phyloP scores from a whole-genome alignment of 2,888 invertebrate species.

The Psococerastis gibbosa region DNA sequence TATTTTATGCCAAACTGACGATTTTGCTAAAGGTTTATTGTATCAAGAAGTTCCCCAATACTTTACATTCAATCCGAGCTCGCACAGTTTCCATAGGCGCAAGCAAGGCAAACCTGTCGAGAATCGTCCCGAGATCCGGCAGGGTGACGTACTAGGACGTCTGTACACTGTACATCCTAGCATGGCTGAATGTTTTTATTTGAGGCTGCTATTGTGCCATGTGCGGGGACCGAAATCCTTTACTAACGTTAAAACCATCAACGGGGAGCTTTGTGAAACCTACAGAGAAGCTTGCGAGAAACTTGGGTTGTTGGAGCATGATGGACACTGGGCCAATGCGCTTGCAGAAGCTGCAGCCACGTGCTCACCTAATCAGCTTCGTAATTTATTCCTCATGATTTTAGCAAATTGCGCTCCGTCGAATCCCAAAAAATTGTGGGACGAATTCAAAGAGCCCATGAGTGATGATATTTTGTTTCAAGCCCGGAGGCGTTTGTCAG shows the following conservation, averaged over 20 bases:
- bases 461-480: background rate
- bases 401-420: background rate
- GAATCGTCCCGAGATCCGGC: background rate
- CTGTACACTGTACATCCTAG: conserved; percentile 20
- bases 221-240: conserved; percentile 20
- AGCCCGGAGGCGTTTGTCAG: background rate
- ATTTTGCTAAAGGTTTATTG: conserved; percentile 11
- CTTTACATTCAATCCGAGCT: conserved; percentile 13
- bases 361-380: background rate
- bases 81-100: too few relatives aligned
- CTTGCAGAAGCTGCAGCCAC: background rate
- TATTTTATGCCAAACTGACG: conserved; percentile 11
- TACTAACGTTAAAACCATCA: conserved; percentile 16
- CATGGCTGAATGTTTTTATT: conserved; percentile 18
- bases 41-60: conserved; percentile 14
- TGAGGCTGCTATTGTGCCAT: conserved; percentile 17
- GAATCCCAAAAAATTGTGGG: background rate
- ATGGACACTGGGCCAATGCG: conserved; percentile 4
- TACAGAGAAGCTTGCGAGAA: conserved; percentile 17
- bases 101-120: too few relatives aligned
- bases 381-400: background rate
- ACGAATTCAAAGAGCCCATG: background rate
- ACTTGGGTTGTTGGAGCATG: background rate
- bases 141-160: conserved; percentile 17
- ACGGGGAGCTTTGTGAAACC: conserved; percentile 17